Conservation (phyloP, 2,113 vertebrate genomes). For the Rallus limicola region DNA sequence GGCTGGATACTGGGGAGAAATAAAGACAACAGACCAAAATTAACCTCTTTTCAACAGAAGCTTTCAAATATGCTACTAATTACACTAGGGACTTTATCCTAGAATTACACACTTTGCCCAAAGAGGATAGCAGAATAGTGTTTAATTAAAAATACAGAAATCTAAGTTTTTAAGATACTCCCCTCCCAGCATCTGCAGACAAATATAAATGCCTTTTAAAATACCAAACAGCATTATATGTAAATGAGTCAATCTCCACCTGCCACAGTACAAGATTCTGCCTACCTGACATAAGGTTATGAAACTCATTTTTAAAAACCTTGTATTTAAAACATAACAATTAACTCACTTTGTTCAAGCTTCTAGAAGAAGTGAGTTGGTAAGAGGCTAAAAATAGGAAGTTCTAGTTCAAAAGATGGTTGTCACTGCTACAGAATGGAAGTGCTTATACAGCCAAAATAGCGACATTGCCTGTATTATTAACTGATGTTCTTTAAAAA, state of each 20-base stretch:
- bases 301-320: neutral
- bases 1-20: neutral
- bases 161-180: neutral
- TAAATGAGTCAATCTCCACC: neutral
- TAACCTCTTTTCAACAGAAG: neutral
- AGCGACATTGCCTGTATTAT: neutral
- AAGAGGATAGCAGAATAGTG: neutral
- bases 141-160: neutral
- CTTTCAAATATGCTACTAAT: neutral
- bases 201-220: neutral
- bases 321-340: neutral
- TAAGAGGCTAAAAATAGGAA: constrained; percentile 13
- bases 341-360: neutral
- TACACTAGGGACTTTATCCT: neutral
- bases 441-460: constrained; percentile 14
- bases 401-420: neutral
- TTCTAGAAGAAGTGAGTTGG: neutral
- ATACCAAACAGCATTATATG: neutral
- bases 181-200: neutral
- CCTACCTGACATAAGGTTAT: neutral
- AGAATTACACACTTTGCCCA: neutral
- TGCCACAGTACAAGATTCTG: neutral
- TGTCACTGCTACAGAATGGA: neutral
- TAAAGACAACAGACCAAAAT: neutral
- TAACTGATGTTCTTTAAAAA: neutral